Evolutionary conservation across 1,140 invertebrate species (phyloP), one percentile per base, ranked within the genome.

Genomic region (Euwallacea similis): DNA sequence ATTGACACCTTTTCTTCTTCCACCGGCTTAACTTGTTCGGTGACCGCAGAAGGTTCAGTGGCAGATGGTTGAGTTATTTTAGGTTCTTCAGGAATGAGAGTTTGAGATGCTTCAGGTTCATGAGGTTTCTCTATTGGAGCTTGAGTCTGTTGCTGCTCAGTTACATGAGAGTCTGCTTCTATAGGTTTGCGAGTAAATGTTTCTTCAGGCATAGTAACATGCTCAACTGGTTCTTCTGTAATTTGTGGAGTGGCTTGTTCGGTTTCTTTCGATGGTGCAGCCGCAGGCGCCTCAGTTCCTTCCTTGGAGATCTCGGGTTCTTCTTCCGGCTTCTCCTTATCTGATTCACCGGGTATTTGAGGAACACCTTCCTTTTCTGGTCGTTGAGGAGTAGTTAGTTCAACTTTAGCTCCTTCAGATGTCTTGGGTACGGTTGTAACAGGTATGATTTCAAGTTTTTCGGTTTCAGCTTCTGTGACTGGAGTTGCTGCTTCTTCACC

Each of bases 161-260:
- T 68, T n/a, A 71, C 54, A 59, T 68, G 62, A 55, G 65, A 54
- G 7, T 65, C 64, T 42, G 65, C 60, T 73, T 75, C 66, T n/a
- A 58, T 68, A 15, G 69, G 66, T 66, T 71, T 71, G 21, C 56
- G 66, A n/a, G 68, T 71, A 4, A 42, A 43, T 59, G 46, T 42
- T 56, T 71, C 71, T 33, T 65, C 47, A 13, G 66, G 42, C 43
- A 71, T 64, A 56, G 73, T 70, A 43, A 69, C 70, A 50, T 73
- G 42, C 46, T 77, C 70, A 21, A 62, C 56, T 46, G 59, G 33
- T 7, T 13, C 16, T 69, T 69, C 65, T 9, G 65, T 11, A 64
- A 50, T 50, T 10, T 42, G 11, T 50, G 43, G 8, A 9, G 59
- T 61, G 10, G 42, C 42, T 61, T 10, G 33, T n/a, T 41, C 46